phyloP scores from a whole-genome alignment of 2,888 invertebrate genomes.

The Cantharis nigra region DNA sequence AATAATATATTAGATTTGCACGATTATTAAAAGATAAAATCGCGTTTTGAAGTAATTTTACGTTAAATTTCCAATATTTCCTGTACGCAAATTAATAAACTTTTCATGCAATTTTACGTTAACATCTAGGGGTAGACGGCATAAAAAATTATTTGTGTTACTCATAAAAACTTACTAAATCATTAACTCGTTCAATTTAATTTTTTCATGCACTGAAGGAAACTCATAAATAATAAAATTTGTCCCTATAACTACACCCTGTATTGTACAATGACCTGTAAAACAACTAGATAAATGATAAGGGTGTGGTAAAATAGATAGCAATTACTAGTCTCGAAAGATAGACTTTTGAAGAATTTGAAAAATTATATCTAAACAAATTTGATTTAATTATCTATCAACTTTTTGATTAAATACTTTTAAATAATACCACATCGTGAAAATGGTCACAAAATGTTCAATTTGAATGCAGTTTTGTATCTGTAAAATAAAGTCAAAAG shows the following conservation, averaged over 20 bases:
- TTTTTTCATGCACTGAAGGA: background rate
- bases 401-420: background rate
- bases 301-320: constrained; percentile 24
- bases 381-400: background rate
- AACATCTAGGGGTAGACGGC: background rate
- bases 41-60: background rate
- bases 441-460: background rate
- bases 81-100: background rate
- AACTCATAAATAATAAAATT: constrained; percentile 9
- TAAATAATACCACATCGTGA: background rate
- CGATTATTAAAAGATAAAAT: background rate
- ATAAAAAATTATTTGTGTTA: background rate
- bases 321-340: constrained; percentile 18
- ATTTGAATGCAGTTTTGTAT: background rate
- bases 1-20: background rate
- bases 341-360: constrained; percentile 10
- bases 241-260: constrained; percentile 9
- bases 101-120: background rate
- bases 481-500: background rate
- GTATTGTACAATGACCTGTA: constrained; percentile 13
- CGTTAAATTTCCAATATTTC: background rate
- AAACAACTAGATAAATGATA: constrained; percentile 21
- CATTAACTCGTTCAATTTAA: background rate
- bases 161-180: background rate
- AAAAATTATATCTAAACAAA: background rate